Conservation (phyloP, 2,113 vertebrate genomes). For the Corynorhinus townsendii region DNA sequence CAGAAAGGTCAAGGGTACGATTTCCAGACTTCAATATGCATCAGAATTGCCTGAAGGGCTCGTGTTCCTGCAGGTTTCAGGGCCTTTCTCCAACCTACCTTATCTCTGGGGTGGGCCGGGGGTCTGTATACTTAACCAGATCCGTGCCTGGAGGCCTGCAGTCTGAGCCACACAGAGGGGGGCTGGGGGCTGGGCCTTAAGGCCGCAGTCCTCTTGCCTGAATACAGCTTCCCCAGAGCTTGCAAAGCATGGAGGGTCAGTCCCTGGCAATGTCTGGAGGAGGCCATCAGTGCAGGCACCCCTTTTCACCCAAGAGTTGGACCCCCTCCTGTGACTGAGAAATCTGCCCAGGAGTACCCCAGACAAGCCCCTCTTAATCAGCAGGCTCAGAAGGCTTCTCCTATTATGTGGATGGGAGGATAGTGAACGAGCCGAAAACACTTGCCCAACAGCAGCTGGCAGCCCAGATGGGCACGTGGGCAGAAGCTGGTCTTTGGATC, state of each 20-base stretch:
- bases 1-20: not conserved
- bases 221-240: not conserved
- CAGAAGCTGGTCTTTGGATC: not conserved
- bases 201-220: not conserved
- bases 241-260: not conserved
- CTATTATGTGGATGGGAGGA: not conserved
- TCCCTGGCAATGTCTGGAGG: too few relatives aligned
- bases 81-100: not conserved
- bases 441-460: too few relatives aligned
- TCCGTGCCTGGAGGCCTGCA: not conserved
- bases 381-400: not conserved
- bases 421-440: not conserved
- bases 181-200: not conserved
- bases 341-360: not conserved
- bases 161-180: not conserved
- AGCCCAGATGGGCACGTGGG: not conserved
- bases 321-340: not conserved
- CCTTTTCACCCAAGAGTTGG: not conserved
- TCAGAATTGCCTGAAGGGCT: not conserved
- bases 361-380: not conserved
- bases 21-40: not conserved
- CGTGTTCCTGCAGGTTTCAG: not conserved
- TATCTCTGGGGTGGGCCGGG: too few relatives aligned
- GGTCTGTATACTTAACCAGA: too few relatives aligned
- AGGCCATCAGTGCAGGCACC: not conserved